Evolutionary conservation across 2,888 invertebrate genomes (phyloP).

Genomic region (Exocentrus adspersus): DNA sequence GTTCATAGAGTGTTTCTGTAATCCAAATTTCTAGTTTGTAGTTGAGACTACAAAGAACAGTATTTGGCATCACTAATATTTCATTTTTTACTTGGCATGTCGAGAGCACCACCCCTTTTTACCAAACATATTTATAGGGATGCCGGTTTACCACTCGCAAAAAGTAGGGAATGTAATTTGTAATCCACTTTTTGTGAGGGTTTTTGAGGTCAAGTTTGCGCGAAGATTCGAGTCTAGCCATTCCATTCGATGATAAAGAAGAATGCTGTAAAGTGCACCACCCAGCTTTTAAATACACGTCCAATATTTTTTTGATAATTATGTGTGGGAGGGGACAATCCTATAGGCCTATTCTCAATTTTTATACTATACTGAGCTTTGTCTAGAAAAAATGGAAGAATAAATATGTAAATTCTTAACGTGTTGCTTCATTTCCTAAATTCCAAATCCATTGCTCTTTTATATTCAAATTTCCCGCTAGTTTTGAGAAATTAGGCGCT

Average conservation of each 20-base stretch:
- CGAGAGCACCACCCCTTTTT: constrained; percentile 13
- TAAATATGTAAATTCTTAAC: constrained; percentile 28
- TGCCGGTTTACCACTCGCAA: background rate
- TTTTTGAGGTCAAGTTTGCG: background rate
- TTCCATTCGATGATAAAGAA: constrained; percentile 33
- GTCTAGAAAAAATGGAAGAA: constrained; percentile 49
- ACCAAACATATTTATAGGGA: background rate
- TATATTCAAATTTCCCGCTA: too few species aligned
- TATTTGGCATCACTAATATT: too few species aligned
- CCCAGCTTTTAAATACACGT: constrained; percentile 53
- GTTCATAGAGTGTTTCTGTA: too few species aligned
- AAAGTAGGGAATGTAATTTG: too few species aligned
- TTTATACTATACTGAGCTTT: constrained; percentile 58
- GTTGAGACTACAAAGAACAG: too few species aligned
- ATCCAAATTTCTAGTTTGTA: too few species aligned
- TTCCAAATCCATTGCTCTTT: too few species aligned
- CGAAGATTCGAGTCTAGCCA: constrained; percentile 24
- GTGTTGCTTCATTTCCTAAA: constrained; percentile 2
- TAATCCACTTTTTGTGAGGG: background rate
- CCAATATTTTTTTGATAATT: constrained; percentile 52
- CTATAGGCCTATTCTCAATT: constrained; percentile 55
- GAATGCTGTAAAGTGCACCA: constrained; percentile 43
- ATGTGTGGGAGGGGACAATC: constrained; percentile 49
- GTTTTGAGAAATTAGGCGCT: too few species aligned
- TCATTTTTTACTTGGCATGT: constrained; percentile 4